Conservation (phyloP, 1,140 invertebrate species). For the Meteorus sp. region DNA sequence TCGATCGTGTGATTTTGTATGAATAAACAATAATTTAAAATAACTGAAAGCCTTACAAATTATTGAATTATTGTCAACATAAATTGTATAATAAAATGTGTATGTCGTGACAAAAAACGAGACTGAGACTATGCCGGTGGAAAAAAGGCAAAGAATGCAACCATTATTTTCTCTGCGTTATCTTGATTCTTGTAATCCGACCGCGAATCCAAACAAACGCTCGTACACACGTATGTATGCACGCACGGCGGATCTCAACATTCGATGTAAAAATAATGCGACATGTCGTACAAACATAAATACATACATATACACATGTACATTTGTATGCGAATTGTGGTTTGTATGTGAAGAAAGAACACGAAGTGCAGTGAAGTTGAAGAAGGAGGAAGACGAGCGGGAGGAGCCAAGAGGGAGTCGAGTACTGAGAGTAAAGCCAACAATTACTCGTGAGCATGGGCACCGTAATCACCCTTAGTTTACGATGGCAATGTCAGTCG, state of each 20-base stretch:
- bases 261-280: background rate
- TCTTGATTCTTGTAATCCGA: constrained; percentile 40
- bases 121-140: too few species aligned
- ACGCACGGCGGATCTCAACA: background rate
- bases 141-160: too few species aligned
- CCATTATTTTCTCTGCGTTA: constrained; percentile 20
- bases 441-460: constrained; percentile 38
- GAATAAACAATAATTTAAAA: too few species aligned
- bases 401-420: too few species aligned
- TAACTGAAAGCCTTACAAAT: too few species aligned
- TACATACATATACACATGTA: too few species aligned
- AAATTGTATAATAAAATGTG: too few species aligned
- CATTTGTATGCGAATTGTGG: too few species aligned
- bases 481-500: constrained; percentile 33
- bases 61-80: too few species aligned
- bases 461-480: constrained; percentile 35
- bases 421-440: constrained; percentile 27
- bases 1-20: too few species aligned
- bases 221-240: background rate
- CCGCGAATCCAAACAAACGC: constrained; percentile 21
- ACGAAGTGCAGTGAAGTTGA: background rate
- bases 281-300: background rate
- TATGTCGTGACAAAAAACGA: too few species aligned
- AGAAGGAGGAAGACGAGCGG: background rate
- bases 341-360: background rate